Base-by-base conservation (phyloP, 2,797 vertebrate species). In the Gila robusta region DNA sequence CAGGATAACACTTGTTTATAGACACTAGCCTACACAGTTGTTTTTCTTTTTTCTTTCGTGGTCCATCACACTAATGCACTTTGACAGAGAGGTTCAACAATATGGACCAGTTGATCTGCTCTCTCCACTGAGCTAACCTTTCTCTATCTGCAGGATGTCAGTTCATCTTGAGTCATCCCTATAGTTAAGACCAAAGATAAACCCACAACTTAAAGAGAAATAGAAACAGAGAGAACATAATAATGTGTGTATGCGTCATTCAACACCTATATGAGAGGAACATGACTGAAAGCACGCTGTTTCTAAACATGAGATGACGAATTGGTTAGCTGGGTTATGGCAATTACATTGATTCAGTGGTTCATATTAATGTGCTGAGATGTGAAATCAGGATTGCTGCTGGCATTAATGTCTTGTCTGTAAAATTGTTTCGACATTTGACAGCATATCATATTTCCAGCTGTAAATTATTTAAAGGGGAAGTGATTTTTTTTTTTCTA, bases 41-140 rank as follows among this genome's bases (percentile, higher is more conserved):
- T 32, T 41, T 1, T 12, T 14, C 47, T 72, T 19, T 41, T 59
- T 21, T 72, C 70, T 21, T 76, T 44, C 62, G 3, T 66, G 80
- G 39, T 73, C 19, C 56, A 66, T 87, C 72, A 86, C 71, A 67
- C 81, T 87, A 88, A 90, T 79, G 28, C 69, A 83, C 72, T 74
- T 52, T 39, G 87, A 86, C 87, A 90, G 32, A 16, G 23, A 83
- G 21, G 71, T 86, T 74, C 56, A 87, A 74, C 72, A 84, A 83
- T 84, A 85, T 56, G 41, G 66, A 79, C 32, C 39, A 87, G 67
- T 62, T 64, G 62, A 62, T 37, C 59, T 52, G 11, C 67, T 72
- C 10, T 26, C 66, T 84, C 82, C 66, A 73, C 82, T 87, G 72
- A 89, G 66, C 52, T 86, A 82, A 76, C 77, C 79, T 87, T 88